Percentiles rank a stretch among this genome's conserved stretches.
Conservation (phyloP, 35 echinoderm and acorn worm species). For the Chiridota heheva region DNA sequence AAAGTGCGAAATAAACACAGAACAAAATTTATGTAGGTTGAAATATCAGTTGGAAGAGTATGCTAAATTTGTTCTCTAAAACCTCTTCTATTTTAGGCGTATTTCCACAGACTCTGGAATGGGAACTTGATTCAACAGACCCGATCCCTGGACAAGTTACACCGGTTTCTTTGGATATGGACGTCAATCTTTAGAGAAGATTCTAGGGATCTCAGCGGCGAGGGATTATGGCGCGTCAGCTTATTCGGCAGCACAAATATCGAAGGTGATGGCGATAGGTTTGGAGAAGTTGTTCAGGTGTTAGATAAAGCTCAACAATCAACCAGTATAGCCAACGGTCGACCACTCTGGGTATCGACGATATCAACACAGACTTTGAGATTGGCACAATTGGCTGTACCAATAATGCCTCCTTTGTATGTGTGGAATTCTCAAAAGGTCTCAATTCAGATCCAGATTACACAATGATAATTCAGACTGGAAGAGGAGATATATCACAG, state of each 20-base stretch:
- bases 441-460: constrained; percentile 55
- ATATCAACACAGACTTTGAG: constrained; percentile 70
- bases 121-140: too few species aligned
- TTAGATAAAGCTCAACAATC: constrained; percentile 35
- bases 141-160: constrained; percentile 15
- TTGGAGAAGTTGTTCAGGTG: constrained; percentile 46
- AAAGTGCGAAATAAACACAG: too few species aligned
- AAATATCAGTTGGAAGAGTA: too few species aligned
- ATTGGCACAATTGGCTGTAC: constrained; percentile 73
- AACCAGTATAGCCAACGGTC: constrained; percentile 16
- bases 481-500: not conserved
- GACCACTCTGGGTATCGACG: constrained; percentile 28
- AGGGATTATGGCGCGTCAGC: not conserved
- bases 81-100: too few species aligned
- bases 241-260: constrained; percentile 29
- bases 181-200: constrained; percentile 4
- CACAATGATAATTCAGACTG: constrained; percentile 45
- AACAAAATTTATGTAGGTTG: too few species aligned
- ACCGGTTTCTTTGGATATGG: constrained; percentile 9
- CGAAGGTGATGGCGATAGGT: constrained; percentile 10
- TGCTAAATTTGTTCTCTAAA: too few species aligned
- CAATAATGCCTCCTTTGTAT: constrained; percentile 62
- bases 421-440: constrained; percentile 72
- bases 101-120: too few species aligned
- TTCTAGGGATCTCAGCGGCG: constrained; percentile 12